Base-by-base conservation (phyloP, 2,113 vertebrate genomes). In the Camelus bactrianus region DNA sequence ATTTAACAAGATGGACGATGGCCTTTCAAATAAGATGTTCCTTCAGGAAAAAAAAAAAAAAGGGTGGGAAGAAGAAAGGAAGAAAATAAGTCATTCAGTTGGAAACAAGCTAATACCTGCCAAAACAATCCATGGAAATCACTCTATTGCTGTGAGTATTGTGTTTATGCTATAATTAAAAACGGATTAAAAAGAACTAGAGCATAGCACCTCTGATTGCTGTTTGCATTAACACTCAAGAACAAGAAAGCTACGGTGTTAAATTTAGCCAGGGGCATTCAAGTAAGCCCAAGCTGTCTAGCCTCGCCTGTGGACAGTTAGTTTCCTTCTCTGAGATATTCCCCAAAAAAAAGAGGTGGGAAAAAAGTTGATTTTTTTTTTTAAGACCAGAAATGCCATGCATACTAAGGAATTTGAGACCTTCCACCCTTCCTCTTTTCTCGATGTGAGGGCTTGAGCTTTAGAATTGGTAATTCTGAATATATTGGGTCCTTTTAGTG, bases 81-180 rank as follows among this genome's bases (percentile, higher is more conserved):
- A 92, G 81, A 84, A 93, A 95, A 83, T 30, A 92, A 92, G 73
- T 19, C n/a, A n/a, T 87, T 95, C 69, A 60, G 56, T 73, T 82
- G 46, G 92, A 95, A 97, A 96, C 93, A 97, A 95, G 97, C 91
- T 94, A 90, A 67, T 97, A 95, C 62, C 72, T 97, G 96, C 87
- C 62, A 75, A 87, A 67, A 70, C 26, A 73, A 82, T 96, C 96
- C 95, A 76, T 96, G 94, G 93, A 97, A 96, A 97, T 98, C 89
- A 42, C 91, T 84, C 96, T 28, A 87, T 73, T 91, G 93, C 81
- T 97, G 89, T 93, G n/a, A 42, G 38, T 72, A 46, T 76, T 96
- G 94, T 98, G 97, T 98, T 98, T 98, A 93, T 95, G 58, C 86
- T 98, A 96, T 98, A 98, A 98, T 98, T 98, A 98, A 98, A 98